phyloP scores from a whole-genome alignment of 2,888 invertebrate species.

The Drosophila bunnanda region DNA sequence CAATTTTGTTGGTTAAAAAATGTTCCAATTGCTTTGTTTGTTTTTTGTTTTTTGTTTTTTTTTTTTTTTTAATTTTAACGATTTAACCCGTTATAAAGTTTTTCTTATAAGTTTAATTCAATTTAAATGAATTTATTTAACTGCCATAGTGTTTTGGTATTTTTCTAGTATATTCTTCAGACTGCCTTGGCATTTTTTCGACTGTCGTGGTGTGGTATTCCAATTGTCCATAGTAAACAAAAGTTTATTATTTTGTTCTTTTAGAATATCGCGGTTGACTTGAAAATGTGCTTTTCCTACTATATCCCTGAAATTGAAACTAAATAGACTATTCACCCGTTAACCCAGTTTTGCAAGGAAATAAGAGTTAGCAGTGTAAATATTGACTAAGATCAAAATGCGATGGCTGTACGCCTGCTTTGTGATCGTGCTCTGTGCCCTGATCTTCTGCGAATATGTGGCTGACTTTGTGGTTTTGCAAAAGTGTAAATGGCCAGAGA shows the following conservation, averaged over 20 bases:
- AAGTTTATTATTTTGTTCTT: not conserved
- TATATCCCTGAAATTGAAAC: not conserved
- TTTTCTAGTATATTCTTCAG: not conserved
- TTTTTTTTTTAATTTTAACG: too few relatives aligned
- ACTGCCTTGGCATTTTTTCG: not conserved
- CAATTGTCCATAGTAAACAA: not conserved
- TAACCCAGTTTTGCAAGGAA: too few relatives aligned
- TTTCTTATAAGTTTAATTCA: too few relatives aligned
- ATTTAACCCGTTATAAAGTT: too few relatives aligned
- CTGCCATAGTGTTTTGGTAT: not conserved
- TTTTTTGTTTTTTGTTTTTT: too few relatives aligned
- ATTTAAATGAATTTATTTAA: not conserved
- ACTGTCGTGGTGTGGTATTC: not conserved
- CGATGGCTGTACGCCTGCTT: constrained; percentile 69
- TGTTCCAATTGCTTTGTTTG: too few relatives aligned
- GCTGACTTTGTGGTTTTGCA: constrained; percentile 72
- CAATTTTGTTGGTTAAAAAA: too few relatives aligned
- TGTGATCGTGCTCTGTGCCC: constrained; percentile 65
- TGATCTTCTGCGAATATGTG: constrained; percentile 77
- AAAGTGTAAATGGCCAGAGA: constrained; percentile 74
- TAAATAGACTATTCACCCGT: too few relatives aligned
- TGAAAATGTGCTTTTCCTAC: not conserved
- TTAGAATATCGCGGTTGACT: too few relatives aligned
- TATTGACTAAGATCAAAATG: constrained; percentile 38
- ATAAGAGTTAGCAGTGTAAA: not conserved